Conservation (phyloP, 2,113 vertebrate genomes). For the Takifugu flavidus region DNA sequence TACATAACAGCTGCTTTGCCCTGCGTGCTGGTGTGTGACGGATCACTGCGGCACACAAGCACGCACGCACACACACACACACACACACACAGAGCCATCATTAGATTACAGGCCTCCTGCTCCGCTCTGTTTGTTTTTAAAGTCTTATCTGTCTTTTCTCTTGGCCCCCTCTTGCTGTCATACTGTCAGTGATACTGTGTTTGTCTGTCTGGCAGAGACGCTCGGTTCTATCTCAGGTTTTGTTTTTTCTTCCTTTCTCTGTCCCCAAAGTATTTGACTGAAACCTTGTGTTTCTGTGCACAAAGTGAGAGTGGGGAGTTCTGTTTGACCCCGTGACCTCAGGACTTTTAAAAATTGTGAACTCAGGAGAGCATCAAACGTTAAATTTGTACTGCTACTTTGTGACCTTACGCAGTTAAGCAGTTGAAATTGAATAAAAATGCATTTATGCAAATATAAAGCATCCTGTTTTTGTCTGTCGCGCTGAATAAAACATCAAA, state of each 20-base stretch:
- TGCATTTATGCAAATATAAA: too few relatives aligned
- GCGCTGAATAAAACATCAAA: neutral
- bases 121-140: slow-evolving; percentile 43
- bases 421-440: too few relatives aligned
- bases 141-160: slow-evolving; percentile 45
- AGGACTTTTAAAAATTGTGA: neutral
- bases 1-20: slow-evolving; percentile 27
- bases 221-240: neutral
- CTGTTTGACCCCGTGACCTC: neutral
- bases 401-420: neutral
- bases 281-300: neutral
- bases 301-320: neutral
- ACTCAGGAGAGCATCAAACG: neutral
- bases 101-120: slow-evolving; percentile 52
- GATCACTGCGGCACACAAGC: slow-evolving; percentile 56
- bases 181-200: neutral
- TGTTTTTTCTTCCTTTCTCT: neutral
- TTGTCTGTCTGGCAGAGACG: neutral
- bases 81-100: slow-evolving; percentile 32
- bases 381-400: neutral
- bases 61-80: slow-evolving; percentile 21
- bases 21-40: slow-evolving; percentile 54
- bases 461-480: neutral
- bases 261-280: neutral
- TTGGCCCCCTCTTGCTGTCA: neutral